These are phyloP conservation scores for Ictalurus furcatus DNA, from an alignment of 2,113 vertebrate species.

Conservation along the genomic window DNA sequence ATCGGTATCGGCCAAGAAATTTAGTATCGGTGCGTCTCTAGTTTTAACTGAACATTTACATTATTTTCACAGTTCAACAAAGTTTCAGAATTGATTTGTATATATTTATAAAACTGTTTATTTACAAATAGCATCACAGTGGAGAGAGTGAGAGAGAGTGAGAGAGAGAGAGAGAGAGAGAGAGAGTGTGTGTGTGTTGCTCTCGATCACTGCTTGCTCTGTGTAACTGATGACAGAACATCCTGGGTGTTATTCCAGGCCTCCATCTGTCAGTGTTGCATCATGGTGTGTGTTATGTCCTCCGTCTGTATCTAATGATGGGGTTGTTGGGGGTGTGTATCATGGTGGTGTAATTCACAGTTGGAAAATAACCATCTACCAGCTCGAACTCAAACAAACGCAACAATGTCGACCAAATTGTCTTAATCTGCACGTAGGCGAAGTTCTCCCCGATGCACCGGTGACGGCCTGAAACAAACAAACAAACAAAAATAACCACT, in stretches of 20 bases:
- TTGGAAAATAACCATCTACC: constrained; percentile 87
- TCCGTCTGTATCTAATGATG: constrained; percentile 85
- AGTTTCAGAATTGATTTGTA: neutral
- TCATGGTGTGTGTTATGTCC: constrained; percentile 49
- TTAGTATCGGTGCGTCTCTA: too few relatives aligned
- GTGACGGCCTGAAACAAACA: constrained; percentile 82
- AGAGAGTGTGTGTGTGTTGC: neutral
- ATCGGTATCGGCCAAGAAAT: too few relatives aligned
- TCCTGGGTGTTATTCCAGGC: too few relatives aligned
- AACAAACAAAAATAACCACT: neutral
- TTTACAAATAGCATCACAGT: neutral
- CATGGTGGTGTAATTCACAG: constrained; percentile 96
- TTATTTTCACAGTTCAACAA: neutral
- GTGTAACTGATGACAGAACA: neutral
- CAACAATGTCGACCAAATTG: constrained; percentile 94
- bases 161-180: neutral
- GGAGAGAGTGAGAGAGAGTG: neutral
- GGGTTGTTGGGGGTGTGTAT: constrained; percentile 94
- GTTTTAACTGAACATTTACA: neutral
- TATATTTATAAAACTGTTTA: neutral
- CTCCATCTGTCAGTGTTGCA: neutral
- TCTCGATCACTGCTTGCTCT: neutral
- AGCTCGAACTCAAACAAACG: constrained; percentile 91
- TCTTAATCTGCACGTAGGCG: constrained; percentile 97
- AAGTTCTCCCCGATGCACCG: constrained; percentile 99